Conservation (phyloP, 2,797 vertebrate genomes). For the Arrhamphus sclerolepis region DNA sequence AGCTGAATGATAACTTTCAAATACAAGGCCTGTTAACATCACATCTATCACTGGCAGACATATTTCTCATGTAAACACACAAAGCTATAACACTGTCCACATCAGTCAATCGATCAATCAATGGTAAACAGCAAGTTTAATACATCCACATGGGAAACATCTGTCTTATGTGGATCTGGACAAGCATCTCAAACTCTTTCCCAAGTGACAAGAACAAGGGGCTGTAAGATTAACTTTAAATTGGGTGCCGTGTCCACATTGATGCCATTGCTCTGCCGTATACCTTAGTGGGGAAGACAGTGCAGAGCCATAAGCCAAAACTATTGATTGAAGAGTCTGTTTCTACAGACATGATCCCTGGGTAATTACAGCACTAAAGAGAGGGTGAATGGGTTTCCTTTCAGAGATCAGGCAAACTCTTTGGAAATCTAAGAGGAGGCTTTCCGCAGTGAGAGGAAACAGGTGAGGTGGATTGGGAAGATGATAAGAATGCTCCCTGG, state of each 20-base stretch:
- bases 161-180: too few relatives aligned
- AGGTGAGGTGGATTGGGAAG: not conserved
- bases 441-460: not conserved
- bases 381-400: not conserved
- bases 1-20: constrained; percentile 21
- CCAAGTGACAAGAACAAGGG: not conserved
- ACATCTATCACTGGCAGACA: constrained; percentile 1
- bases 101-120: too few relatives aligned
- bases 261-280: too few relatives aligned
- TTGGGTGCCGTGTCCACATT: too few relatives aligned
- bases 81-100: too few relatives aligned
- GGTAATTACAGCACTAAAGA: not conserved
- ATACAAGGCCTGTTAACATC: constrained; percentile 10
- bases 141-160: not conserved
- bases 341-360: not conserved
- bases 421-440: not conserved
- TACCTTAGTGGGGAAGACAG: too few relatives aligned
- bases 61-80: not conserved
- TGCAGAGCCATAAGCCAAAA: too few relatives aligned
- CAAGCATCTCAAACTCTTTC: not conserved
- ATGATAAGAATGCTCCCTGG: not conserved
- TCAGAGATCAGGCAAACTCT: not conserved
- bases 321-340: too few relatives aligned
- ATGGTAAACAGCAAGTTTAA: not conserved
- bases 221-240: too few relatives aligned